Percentiles rank a stretch among this genome's conserved stretches.
phyloP scores from a whole-genome alignment of 2,888 invertebrate species.

The Mantis religiosa region DNA sequence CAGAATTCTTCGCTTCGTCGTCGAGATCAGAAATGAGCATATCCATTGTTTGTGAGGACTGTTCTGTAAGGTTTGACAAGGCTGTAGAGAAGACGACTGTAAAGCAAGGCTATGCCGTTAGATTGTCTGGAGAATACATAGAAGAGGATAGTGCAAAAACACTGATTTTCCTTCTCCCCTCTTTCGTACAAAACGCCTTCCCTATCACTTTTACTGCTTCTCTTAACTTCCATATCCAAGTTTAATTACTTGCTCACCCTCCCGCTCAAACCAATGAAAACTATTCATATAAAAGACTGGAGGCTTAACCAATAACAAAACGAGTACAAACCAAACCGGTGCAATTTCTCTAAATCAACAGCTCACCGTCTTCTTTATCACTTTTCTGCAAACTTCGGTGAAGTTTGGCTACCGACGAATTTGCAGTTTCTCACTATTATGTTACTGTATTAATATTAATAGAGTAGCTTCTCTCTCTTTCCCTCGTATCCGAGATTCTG shows the following conservation, averaged over 20 bases:
- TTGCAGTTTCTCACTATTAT: not conserved
- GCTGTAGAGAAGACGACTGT: not conserved
- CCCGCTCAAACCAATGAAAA: not conserved
- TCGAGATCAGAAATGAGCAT: not conserved
- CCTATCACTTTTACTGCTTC: not conserved
- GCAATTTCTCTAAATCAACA: slow-evolving; percentile 21
- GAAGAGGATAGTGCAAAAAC: not conserved
- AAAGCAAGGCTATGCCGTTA: not conserved
- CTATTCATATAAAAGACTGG: not conserved
- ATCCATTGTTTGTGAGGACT: not conserved
- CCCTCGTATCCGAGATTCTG: not conserved
- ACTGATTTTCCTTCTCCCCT: not conserved
- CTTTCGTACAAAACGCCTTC: not conserved
- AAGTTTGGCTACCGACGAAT: slow-evolving; percentile 9
- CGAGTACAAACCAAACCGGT: not conserved
- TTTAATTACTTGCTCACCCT: not conserved
- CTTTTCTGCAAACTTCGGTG: slow-evolving; percentile 9
- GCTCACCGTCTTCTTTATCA: slow-evolving; percentile 19
- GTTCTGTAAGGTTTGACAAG: not conserved
- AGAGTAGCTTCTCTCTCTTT: not conserved
- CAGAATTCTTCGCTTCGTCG: not conserved
- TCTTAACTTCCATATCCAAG: not conserved
- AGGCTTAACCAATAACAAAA: not conserved
- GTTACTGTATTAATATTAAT: slow-evolving; percentile 10
- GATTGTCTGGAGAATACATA: not conserved